A percentile compares a stretch with the other conserved stretches of the same genome.
These are phyloP conservation scores for Sympetrum striolatum DNA, from an alignment of 2,888 invertebrate genomes.

Conservation along the genomic window DNA sequence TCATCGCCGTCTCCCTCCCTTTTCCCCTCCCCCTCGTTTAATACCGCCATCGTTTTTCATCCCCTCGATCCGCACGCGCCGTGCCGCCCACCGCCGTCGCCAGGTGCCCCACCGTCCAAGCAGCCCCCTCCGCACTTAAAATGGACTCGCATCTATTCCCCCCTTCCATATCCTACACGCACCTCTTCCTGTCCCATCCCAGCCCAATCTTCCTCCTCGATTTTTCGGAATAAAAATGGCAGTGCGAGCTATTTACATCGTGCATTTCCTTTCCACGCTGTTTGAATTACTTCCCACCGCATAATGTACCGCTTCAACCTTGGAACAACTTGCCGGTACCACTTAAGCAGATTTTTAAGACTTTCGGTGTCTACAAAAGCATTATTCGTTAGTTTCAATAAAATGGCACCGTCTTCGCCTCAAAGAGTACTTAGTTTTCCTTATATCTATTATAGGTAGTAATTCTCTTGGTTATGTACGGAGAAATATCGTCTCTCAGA, in stretches of 20 bases:
- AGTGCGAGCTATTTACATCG: background rate
- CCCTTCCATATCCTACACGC: background rate
- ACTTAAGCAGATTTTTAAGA: too few relatives aligned
- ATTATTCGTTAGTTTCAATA: too few relatives aligned
- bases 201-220: background rate
- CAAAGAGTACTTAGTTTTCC: too few relatives aligned
- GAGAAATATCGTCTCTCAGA: too few relatives aligned
- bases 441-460: too few relatives aligned
- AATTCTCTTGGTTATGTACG: too few relatives aligned
- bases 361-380: too few relatives aligned
- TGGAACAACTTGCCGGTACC: too few relatives aligned
- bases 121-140: background rate
- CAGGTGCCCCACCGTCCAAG: constrained; percentile 8
- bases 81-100: constrained; percentile 51
- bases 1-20: constrained; percentile 57
- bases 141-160: constrained; percentile 14
- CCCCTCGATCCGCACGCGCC: constrained; percentile 57
- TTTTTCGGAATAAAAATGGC: background rate
- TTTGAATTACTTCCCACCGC: background rate
- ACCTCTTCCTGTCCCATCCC: background rate
- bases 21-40: constrained; percentile 52
- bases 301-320: background rate
- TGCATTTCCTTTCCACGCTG: background rate
- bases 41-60: constrained; percentile 25
- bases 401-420: too few relatives aligned